Percentiles rank a stretch among this genome's conserved stretches.
These are phyloP conservation scores for Nothoprocta pentlandii DNA, from an alignment of 2,113 vertebrate genomes.

Conservation along the genomic window DNA sequence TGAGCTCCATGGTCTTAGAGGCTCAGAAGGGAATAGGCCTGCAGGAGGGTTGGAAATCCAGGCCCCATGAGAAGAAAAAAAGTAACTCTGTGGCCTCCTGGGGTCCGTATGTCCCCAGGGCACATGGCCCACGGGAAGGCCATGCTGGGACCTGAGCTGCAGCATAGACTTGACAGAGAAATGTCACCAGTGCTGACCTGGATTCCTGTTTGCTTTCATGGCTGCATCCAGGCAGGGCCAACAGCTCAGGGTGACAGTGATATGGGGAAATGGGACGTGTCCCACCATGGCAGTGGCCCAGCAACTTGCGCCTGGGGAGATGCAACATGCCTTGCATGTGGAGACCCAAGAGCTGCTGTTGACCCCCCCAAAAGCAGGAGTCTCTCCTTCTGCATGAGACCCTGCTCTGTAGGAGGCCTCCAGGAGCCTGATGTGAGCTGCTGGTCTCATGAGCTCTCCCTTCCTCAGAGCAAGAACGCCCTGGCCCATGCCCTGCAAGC, in stretches of 20 bases:
- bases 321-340: not conserved
- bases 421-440: not conserved
- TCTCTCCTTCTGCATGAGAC: not conserved
- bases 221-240: not conserved
- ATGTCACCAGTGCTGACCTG: not conserved
- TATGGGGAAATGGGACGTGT: not conserved
- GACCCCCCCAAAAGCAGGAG: not conserved
- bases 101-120: not conserved
- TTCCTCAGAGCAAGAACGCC: conserved; percentile 85
- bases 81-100: not conserved
- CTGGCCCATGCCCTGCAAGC: conserved; percentile 91
- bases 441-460: not conserved
- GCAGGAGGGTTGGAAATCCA: not conserved
- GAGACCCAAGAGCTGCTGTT: not conserved
- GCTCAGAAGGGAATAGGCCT: no score
- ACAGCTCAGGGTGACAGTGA: not conserved
- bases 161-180: not conserved
- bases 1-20: not conserved
- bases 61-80: no score
- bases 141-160: not conserved
- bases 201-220: not conserved
- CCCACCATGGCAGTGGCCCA: not conserved
- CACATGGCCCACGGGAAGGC: not conserved
- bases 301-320: not conserved
- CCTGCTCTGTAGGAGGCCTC: accelerated